Evolutionary conservation across 2,797 vertebrate genomes (phyloP), one percentile per base, ranked within the genome.

Genomic region (Urophycis tenuis): DNA sequence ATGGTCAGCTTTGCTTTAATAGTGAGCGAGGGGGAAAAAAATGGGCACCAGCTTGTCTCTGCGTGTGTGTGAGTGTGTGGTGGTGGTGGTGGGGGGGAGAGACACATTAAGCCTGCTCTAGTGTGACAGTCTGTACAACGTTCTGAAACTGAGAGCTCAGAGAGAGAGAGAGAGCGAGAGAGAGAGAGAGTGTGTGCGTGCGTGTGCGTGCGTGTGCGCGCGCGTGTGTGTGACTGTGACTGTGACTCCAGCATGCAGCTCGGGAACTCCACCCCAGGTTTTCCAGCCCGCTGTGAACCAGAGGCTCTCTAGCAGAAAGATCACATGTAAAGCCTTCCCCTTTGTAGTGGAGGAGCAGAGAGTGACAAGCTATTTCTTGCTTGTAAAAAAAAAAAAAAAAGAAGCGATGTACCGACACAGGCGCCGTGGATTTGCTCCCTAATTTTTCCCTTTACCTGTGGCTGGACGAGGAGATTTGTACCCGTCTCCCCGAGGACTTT

Each of bases 271-370:
- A 82, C 80, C 89, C 92, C 94, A 32, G 90, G 92, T 94, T 94
- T 95, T 94, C 83, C 83, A 87, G 78, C 71, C 84, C 71, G 85
- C 93, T 78, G 80, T 75, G 64, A 89, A 91, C 92, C 92, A 93
- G 93, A 94, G 93, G 91, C 93, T 93, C 92, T 93, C 93, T 93
- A 91, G 93, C 93, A 94, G 93, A 94, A 94, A 94, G 93, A 95
- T 95, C 94, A 94, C 94, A 94, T 94, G 93, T 94, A 94, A 94
- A 94, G 92, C 93, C 93, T 94, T 93, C 93, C 91, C 94, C 94
- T 95, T 95, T 94, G 95, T 95, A 94, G 95, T 94, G 93, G 93
- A 90, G 83, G 92, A 93, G 93, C 92, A 92, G 88, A 93, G 91
- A 90, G 93, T 95, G 94, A 95, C 95, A 94, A 94, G 94, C 93